These are phyloP conservation scores for Penaeus monodon DNA, from an alignment of 2,888 invertebrate species.

Conservation along the genomic window DNA sequence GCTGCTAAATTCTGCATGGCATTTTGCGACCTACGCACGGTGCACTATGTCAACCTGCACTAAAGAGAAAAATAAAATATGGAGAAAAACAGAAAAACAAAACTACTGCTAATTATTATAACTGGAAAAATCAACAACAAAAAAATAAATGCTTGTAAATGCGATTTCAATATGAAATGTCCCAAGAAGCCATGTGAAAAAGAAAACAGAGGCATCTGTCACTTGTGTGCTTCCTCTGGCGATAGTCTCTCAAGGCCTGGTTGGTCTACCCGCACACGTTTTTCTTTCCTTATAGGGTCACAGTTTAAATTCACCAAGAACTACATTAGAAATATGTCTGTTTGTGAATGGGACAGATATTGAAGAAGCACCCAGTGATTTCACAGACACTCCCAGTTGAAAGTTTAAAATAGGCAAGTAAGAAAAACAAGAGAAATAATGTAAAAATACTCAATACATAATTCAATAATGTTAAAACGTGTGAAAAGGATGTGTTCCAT, in stretches of 20 bases:
- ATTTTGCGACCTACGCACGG: constrained; percentile 38
- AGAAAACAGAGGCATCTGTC: constrained; percentile 34
- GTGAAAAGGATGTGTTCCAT: constrained; percentile 24
- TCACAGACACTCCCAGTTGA: constrained; percentile 35
- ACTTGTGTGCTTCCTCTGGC: constrained; percentile 31
- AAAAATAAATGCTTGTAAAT: neutral
- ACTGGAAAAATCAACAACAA: constrained; percentile 19
- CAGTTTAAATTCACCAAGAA: too few species aligned
- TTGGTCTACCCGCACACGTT: constrained; percentile 51
- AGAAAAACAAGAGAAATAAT: constrained; percentile 22
- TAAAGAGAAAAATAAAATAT: constrained; percentile 18
- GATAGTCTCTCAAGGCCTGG: constrained; percentile 40
- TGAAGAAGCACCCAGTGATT: constrained; percentile 40
- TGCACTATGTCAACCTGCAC: constrained; percentile 36
- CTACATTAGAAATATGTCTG: neutral
- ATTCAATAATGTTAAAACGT: constrained; percentile 13
- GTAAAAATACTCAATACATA: constrained; percentile 9
- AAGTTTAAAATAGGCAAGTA: constrained; percentile 24
- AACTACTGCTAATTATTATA: constrained; percentile 30
- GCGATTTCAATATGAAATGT: constrained; percentile 11
- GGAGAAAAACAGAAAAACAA: neutral
- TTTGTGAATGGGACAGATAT: constrained; percentile 36
- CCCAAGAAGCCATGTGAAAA: constrained; percentile 32
- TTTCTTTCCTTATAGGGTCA: neutral
- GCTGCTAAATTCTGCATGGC: constrained; percentile 45